These are phyloP conservation scores for Amblyteles armatorius DNA, from an alignment of 2,888 invertebrate species.

Conservation along the genomic window DNA sequence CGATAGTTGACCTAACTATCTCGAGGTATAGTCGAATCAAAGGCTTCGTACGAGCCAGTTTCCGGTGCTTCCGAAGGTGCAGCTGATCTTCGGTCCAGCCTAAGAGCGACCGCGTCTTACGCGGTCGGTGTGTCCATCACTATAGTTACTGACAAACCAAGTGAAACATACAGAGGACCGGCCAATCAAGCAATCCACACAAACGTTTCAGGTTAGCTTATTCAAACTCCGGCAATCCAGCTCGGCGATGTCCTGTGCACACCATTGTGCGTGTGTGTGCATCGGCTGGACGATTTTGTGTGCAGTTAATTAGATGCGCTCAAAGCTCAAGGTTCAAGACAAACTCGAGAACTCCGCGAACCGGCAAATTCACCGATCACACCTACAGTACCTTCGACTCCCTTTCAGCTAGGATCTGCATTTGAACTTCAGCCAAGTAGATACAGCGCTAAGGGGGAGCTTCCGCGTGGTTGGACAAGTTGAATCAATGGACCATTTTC, in stretches of 20 bases:
- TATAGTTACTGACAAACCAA: conserved; percentile 25
- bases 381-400: background rate
- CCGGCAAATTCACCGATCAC: background rate
- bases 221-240: conserved; percentile 44
- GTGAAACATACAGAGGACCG: conserved; percentile 23
- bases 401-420: too few relatives aligned
- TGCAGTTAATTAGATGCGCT: conserved; percentile 14
- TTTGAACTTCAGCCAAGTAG: background rate
- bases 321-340: conserved; percentile 1
- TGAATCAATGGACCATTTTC: too few relatives aligned
- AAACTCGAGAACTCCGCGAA: background rate
- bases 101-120: background rate
- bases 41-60: conserved; percentile 8
- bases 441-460: background rate
- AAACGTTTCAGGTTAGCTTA: conserved; percentile 42
- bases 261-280: background rate
- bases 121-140: background rate
- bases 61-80: background rate
- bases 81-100: background rate
- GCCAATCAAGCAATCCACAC: conserved; percentile 62
- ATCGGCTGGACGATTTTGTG: background rate
- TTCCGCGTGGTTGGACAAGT: too few relatives aligned
- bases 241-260: conserved; percentile 16
- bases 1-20: too few relatives aligned
- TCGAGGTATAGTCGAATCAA: background rate